Evolutionary conservation across 2,797 vertebrate genomes (phyloP).

Genomic region (Sarcoramphus papa): DNA sequence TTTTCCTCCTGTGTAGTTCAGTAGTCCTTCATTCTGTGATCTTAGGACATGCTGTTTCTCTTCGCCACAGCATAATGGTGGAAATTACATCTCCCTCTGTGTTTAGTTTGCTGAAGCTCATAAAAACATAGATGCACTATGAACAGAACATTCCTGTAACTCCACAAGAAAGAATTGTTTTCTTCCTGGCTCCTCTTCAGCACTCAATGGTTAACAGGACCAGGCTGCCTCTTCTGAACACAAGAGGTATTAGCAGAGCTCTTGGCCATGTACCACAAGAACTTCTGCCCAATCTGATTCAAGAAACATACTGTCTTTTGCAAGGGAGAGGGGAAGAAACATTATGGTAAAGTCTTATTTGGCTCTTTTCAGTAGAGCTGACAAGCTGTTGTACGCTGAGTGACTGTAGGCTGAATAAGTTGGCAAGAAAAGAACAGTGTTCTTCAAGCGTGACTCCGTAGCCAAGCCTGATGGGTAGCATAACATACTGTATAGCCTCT

Average conservation of each 20-base stretch:
- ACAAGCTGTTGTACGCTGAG: conserved; percentile 24
- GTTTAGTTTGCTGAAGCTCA: background rate
- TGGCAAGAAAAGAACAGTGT: conserved; percentile 18
- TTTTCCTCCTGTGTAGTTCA: background rate
- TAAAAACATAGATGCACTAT: background rate
- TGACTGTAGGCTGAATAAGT: conserved; percentile 4
- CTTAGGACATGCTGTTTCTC: background rate
- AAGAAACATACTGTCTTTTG: background rate
- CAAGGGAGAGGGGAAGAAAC: background rate
- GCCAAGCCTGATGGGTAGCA: conserved; percentile 25
- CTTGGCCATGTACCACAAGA: background rate
- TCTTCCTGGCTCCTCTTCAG: conserved; percentile 19
- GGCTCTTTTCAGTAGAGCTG: background rate
- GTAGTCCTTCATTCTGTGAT: background rate
- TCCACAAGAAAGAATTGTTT: background rate
- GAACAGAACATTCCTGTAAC: background rate
- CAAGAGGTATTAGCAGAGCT: background rate
- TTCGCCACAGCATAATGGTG: background rate
- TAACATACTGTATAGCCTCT: conserved; percentile 24
- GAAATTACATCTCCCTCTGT: background rate
- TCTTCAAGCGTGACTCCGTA: background rate
- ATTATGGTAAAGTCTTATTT: background rate
- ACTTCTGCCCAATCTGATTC: background rate
- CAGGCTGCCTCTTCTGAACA: background rate
- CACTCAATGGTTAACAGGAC: background rate